Conservation (phyloP, 2,113 vertebrate species). For the Erythrocebus patas region DNA sequence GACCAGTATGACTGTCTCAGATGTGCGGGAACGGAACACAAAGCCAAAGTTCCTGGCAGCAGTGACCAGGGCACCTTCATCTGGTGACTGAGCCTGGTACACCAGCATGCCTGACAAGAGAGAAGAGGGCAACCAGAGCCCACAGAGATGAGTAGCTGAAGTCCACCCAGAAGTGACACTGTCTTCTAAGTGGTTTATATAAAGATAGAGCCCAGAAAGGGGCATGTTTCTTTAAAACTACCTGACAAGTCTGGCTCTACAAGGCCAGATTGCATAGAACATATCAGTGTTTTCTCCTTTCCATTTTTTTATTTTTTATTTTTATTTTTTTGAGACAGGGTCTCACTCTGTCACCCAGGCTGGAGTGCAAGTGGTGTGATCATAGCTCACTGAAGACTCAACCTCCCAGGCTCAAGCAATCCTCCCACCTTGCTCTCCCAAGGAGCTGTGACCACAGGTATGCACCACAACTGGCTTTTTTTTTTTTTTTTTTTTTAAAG, state of each 20-base stretch:
- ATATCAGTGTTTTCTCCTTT: not conserved
- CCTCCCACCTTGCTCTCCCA: too few species aligned
- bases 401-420: too few species aligned
- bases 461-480: too few species aligned
- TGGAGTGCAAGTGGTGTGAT: too few species aligned
- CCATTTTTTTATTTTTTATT: too few species aligned
- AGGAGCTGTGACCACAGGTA: too few species aligned
- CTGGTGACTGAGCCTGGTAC: constrained; percentile 98
- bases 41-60: constrained; percentile 97
- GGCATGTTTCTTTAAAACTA: constrained; percentile 36
- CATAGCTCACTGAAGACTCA: too few species aligned
- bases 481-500: too few species aligned
- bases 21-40: constrained; percentile 92
- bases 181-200: not conserved
- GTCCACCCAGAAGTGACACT: not conserved
- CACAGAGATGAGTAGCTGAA: not conserved
- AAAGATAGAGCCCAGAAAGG: not conserved
- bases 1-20: constrained; percentile 88
- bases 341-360: too few species aligned
- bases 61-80: constrained; percentile 95
- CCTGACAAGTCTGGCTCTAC: not conserved
- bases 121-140: not conserved
- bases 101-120: constrained; percentile 85
- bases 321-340: too few species aligned
- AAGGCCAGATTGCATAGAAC: not conserved